These are phyloP conservation scores for Hesperophylax magnus DNA, from an alignment of 1,140 invertebrate genomes.

Conservation along the genomic window DNA sequence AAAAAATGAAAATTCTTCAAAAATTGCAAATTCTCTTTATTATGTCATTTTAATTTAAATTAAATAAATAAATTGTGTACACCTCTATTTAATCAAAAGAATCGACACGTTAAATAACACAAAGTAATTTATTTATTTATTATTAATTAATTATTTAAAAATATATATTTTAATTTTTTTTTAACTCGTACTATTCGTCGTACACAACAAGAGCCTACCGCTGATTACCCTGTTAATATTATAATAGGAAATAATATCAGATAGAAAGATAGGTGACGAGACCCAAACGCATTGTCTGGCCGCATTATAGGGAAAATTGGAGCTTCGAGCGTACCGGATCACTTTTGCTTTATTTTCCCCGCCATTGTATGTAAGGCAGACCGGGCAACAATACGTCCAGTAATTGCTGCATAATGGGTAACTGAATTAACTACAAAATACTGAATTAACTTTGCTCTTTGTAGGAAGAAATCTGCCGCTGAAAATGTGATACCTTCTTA, in stretches of 20 bases:
- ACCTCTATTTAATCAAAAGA: too few relatives aligned
- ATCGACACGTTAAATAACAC: too few relatives aligned
- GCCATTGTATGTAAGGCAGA: constrained; percentile 8
- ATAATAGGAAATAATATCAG: not conserved
- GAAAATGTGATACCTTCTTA: too few relatives aligned
- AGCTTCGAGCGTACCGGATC: constrained; percentile 9
- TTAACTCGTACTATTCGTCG: not conserved
- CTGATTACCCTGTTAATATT: constrained; percentile 36
- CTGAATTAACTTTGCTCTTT: not conserved
- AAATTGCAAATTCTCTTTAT: too few relatives aligned
- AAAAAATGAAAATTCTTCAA: too few relatives aligned
- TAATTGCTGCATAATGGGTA: constrained; percentile 53
- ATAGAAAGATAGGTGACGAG: too few relatives aligned
- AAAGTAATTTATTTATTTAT: too few relatives aligned
- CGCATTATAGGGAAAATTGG: constrained; percentile 46
- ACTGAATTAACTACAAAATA: constrained; percentile 43
- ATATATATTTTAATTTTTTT: too few relatives aligned
- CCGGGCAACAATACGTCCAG: constrained; percentile 40
- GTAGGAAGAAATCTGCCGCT: not conserved
- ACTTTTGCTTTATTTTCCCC: constrained; percentile 34
- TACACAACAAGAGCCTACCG: constrained; percentile 8
- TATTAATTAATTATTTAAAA: too few relatives aligned
- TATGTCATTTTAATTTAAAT: too few relatives aligned
- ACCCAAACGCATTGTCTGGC: constrained; percentile 42
- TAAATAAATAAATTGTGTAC: too few relatives aligned